phyloP scores from a whole-genome alignment of 2,797 vertebrate genomes.

The Alcedo quadribrachys region DNA sequence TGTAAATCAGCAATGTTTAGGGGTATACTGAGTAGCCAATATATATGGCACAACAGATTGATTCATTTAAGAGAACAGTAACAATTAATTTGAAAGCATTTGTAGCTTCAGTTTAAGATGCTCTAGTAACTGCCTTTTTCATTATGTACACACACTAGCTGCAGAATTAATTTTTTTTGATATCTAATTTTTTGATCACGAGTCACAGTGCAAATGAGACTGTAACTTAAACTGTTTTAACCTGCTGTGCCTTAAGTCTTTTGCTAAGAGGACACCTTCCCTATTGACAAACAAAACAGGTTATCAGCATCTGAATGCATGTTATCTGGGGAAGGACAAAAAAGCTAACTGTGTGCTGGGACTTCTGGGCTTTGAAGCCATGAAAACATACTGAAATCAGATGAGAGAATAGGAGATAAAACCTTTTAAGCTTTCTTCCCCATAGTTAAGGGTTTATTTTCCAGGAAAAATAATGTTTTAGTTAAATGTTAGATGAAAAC shows the following conservation, averaged over 20 bases:
- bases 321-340: not conserved
- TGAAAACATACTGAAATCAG: not conserved
- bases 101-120: not conserved
- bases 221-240: not conserved
- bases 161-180: not conserved
- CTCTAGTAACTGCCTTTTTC: not conserved
- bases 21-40: not conserved
- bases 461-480: not conserved
- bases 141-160: not conserved
- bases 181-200: rapidly evolving
- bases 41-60: not conserved
- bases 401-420: not conserved
- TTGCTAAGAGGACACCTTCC: not conserved
- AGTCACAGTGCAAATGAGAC: not conserved
- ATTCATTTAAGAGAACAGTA: not conserved
- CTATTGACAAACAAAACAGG: not conserved
- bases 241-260: not conserved
- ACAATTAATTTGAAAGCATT: not conserved
- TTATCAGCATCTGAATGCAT: not conserved
- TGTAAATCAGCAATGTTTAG: not conserved
- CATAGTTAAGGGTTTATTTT: not conserved
- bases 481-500: not conserved
- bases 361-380: not conserved
- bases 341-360: not conserved
- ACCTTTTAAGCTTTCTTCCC: not conserved